phyloP scores from a whole-genome alignment of 2,888 invertebrate species.

The Stenolophus ochropezus region DNA sequence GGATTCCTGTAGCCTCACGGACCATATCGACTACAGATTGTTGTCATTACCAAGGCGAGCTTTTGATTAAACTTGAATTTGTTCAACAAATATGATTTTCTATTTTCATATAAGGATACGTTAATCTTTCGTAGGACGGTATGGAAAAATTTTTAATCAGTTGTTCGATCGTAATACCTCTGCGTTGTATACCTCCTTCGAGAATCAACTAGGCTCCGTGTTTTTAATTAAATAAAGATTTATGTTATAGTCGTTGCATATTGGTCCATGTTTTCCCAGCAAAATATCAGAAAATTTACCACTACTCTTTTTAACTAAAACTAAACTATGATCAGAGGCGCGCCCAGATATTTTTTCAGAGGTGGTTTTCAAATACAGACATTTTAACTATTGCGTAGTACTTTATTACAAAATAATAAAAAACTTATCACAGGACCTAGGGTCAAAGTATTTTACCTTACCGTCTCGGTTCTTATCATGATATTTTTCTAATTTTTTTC shows the following conservation, averaged over 20 bases:
- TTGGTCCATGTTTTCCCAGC: constrained; percentile 2
- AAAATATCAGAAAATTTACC: not conserved
- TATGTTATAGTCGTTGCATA: constrained; percentile 29
- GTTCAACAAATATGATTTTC: not conserved
- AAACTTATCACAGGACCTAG: no score
- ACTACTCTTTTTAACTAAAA: not conserved
- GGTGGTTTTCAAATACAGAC: no score
- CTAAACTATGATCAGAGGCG: not conserved
- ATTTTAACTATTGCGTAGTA: no score
- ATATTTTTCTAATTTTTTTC: no score
- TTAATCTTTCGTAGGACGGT: not conserved
- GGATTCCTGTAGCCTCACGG: no score
- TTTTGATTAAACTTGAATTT: no score
- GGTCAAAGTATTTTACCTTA: no score
- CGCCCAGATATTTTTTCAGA: no score
- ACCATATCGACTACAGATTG: no score
- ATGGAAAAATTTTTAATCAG: constrained; percentile 19
- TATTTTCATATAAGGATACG: not conserved
- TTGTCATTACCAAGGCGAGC: no score
- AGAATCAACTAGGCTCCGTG: constrained; percentile 15
- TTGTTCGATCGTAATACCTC: not conserved
- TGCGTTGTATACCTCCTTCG: constrained; percentile 10
- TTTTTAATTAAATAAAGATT: constrained; percentile 43
- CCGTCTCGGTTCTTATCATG: no score
- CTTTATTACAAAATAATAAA: no score